These are phyloP conservation scores for Diorhabda sublineata DNA, from an alignment of 1,140 invertebrate species.

Conservation along the genomic window DNA sequence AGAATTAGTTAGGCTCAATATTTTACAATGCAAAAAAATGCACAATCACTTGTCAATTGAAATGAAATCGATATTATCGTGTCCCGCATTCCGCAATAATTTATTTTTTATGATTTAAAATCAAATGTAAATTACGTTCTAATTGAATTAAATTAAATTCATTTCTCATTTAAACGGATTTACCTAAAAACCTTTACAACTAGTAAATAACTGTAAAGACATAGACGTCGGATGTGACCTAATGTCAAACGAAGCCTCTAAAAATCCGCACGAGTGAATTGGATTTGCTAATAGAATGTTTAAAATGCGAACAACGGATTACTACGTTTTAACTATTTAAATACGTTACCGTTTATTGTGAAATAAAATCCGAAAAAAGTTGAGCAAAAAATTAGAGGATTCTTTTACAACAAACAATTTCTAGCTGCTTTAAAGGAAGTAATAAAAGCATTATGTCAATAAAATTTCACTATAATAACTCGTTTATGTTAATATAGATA, in stretches of 20 bases:
- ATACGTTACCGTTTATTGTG: background rate
- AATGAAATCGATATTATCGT: too few relatives aligned
- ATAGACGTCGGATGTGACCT: slow-evolving; percentile 1
- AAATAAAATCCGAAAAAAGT: background rate
- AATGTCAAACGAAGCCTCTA: slow-evolving; percentile 2
- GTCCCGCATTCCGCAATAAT: too few relatives aligned
- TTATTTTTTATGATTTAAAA: too few relatives aligned
- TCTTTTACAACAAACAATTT: too few relatives aligned
- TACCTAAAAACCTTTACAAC: slow-evolving; percentile 1
- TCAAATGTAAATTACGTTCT: background rate
- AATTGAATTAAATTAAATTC: background rate
- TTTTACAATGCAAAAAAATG: too few relatives aligned
- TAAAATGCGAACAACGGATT: background rate
- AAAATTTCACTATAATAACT: too few relatives aligned
- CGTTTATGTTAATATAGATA: too few relatives aligned
- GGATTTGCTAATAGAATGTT: slow-evolving; percentile 1
- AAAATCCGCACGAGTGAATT: background rate
- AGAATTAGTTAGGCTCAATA: too few relatives aligned
- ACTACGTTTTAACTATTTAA: slow-evolving; percentile 1
- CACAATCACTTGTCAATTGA: too few relatives aligned
- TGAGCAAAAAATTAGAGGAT: background rate
- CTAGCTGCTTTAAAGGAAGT: too few relatives aligned
- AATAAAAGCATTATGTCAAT: too few relatives aligned
- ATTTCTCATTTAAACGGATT: background rate
- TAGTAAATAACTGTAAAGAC: background rate